Evolutionary conservation across 2,113 vertebrate genomes (phyloP).

Genomic region (Boleophthalmus pectinirostris): DNA sequence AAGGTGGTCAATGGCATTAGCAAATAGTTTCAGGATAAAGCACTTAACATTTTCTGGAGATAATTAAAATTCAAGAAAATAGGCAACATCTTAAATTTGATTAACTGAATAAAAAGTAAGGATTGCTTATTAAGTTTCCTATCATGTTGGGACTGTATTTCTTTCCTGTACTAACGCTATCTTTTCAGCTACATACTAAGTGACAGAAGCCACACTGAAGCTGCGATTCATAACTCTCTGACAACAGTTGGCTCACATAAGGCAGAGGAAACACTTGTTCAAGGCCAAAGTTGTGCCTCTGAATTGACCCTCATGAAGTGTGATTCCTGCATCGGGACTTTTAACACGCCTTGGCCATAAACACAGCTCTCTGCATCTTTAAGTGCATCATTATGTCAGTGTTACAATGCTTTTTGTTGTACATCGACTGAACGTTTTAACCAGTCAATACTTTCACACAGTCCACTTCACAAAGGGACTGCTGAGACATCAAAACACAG

Average conservation of each 20-base stretch:
- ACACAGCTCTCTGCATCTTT: conserved; percentile 34
- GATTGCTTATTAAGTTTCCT: background rate
- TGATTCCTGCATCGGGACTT: conserved; percentile 6
- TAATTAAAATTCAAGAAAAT: background rate
- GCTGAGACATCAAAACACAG: conserved; percentile 1
- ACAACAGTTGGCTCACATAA: conserved; percentile 56
- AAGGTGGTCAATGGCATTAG: background rate
- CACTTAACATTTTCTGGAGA: background rate
- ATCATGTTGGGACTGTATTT: background rate
- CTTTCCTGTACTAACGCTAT: background rate
- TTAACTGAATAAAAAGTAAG: background rate
- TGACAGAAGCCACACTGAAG: conserved; percentile 58
- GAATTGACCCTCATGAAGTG: background rate
- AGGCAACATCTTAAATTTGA: background rate
- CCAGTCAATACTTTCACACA: conserved; percentile 70
- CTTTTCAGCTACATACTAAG: conserved; percentile 23
- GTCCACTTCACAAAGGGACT: conserved; percentile 32
- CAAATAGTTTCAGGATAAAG: background rate
- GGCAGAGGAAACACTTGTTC: conserved; percentile 49
- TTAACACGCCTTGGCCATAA: conserved; percentile 24
- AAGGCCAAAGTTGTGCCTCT: conserved; percentile 41
- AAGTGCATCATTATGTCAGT: conserved; percentile 58
- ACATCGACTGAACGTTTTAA: conserved; percentile 44
- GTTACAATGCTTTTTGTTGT: conserved; percentile 36
- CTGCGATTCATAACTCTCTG: conserved; percentile 62